Base-by-base conservation (phyloP, 2,888 invertebrate species). In the Eilema caniola region DNA sequence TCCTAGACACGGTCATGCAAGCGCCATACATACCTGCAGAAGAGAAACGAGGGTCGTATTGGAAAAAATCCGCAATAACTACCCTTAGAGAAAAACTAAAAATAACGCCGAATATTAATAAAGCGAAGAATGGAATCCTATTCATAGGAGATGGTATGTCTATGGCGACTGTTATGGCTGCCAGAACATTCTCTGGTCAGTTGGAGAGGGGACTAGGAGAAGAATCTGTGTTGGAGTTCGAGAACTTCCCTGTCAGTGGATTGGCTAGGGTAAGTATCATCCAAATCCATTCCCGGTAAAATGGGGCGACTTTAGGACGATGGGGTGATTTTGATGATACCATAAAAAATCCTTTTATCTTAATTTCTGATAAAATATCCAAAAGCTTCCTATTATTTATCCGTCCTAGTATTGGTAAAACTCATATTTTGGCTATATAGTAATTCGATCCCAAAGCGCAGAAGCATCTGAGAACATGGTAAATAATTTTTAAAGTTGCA, bases 101-200 rank as follows among this genome's bases (percentile, higher is more conserved):
- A 31, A 88, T 86, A 72, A 88, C 67, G 5, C 80, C 78, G 0
- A 90, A 90, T 69, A 90, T 83, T 1, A 95, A 96, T 62, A 93
- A 92, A 75, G 97, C 97, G 0, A 97, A 97, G 88, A 98, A 98
- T 87, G 96, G 97, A 0, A 90, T 90, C 25, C 71, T 90, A 1
- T 86, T 86, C 10, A 85, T 98, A 61, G 98, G 98, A 0, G 98
- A 98, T 87, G 98, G 98, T 0, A 97, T 98, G 97, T 97, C 97
- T 0, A 88, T 97, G 63, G 96, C 97, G 0, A 98, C 98, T 0
- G 89, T 97, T 23, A 96, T 97, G 84, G 97, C 97, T 0, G 96
- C 97, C 0, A 95, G 98, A 79, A 96, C 96, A 0, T 97, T 96
- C 83, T 95, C 96, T 59, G 97, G 97, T 0, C 97, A 97, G 85